Base-by-base conservation (phyloP, 2,113 vertebrate genomes). In the Cnemophilus loriae region DNA sequence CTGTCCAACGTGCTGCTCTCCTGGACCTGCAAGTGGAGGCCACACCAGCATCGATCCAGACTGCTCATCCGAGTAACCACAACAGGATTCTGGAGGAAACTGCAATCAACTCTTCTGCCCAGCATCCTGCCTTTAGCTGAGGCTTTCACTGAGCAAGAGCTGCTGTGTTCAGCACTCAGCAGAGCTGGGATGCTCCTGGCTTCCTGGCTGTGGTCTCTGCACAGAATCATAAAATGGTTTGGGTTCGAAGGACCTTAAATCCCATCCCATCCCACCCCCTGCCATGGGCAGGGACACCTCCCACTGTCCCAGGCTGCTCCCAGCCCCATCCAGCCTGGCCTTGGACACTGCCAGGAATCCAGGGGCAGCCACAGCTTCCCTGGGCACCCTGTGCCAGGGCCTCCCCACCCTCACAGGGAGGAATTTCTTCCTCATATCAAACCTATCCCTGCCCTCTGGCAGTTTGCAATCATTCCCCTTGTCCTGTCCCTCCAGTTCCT, bases 251-350 rank as follows among this genome's bases (percentile, higher is more conserved):
- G 17, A n/a, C 33, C 16, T 59, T 8, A 59, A 52, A 82, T 0
- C 2, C 1, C 44, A 28, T 1, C 44, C 15, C 1, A 3, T 33
- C 1, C 22, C 37, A 20, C 10, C 23, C 23, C 13, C n/a, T 19
- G 53, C 39, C 33, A 7, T 20, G 23, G 23, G 30, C 65, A 79
- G 67, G 50, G 52, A 67, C 77, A 13, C 27, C 37, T 89, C 0
- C 27, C 44, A 16, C 32, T 7, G 7, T 22, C 32, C 67, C 76
- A 73, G 67, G 50, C 3, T 42, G 57, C 26, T 64, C 57, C 60
- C 0, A 44, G 22, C 17, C 61, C 35, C 1, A 1, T 44, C 46
- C 56, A 56, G 1, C 32, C 67, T 33, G 44, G 59, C 35, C 50
- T 50, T 16, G 59, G 33, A 0, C 52, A 65, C 10, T 74, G 1